phyloP scores from a whole-genome alignment of 2,113 vertebrate species.

The Lophotis ruficrista region DNA sequence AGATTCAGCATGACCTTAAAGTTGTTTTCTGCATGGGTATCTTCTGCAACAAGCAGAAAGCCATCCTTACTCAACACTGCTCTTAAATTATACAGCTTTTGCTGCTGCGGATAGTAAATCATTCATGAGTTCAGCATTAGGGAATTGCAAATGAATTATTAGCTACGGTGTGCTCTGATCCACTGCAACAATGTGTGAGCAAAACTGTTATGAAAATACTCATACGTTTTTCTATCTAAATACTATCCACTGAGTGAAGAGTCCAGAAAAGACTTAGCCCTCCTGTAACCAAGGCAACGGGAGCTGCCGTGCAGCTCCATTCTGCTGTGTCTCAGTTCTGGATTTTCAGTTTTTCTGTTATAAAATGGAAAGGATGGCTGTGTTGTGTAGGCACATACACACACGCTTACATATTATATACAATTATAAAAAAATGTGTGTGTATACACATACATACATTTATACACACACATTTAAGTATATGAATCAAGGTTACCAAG shows the following conservation, averaged over 20 bases:
- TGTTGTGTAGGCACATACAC: neutral
- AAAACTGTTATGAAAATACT: neutral
- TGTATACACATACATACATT: neutral
- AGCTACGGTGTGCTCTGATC: neutral
- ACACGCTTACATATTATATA: neutral
- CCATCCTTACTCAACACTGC: neutral
- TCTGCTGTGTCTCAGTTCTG: neutral
- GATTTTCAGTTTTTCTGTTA: neutral
- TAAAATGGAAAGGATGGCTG: neutral
- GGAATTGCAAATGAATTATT: constrained; percentile 33
- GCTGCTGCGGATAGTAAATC: neutral
- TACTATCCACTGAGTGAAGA: neutral
- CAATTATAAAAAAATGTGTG: neutral
- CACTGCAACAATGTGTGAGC: neutral
- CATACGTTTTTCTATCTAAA: neutral
- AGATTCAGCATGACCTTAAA: neutral
- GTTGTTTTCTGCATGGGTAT: neutral
- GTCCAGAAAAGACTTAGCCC: neutral
- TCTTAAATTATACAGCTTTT: neutral
- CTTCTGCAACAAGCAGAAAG: neutral
- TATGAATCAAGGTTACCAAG: neutral
- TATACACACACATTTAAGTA: neutral
- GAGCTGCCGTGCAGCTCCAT: neutral
- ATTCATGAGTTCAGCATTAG: neutral
- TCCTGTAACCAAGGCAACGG: neutral